Conservation (phyloP, 2,113 vertebrate genomes). For the Apodemus sylvaticus region DNA sequence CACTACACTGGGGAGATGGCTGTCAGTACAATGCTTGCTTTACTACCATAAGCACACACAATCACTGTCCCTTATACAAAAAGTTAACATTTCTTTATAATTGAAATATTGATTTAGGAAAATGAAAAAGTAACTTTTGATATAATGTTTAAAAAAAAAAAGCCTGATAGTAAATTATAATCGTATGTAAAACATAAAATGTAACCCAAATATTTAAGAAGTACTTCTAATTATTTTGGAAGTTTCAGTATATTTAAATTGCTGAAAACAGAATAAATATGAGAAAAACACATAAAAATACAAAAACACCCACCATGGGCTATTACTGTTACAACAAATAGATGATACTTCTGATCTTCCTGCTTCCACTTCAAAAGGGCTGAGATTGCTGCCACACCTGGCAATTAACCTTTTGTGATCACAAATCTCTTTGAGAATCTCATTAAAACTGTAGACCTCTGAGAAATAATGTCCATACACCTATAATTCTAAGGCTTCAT, state of each 20-base stretch:
- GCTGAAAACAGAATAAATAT: neutral
- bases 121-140: slow-evolving; percentile 9
- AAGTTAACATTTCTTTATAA: neutral
- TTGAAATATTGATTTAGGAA: slow-evolving; percentile 19
- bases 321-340: neutral
- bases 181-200: slow-evolving; percentile 22
- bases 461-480: neutral
- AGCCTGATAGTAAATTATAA: neutral
- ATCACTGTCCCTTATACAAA: neutral
- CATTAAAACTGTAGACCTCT: neutral
- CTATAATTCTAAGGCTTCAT: neutral
- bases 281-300: neutral
- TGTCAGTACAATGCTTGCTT: neutral
- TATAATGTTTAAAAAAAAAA: neutral
- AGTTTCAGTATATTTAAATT: neutral
- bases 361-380: neutral
- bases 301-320: neutral
- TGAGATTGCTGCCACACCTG: neutral
- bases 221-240: neutral
- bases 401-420: neutral
- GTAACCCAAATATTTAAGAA: neutral
- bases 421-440: neutral
- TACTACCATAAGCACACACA: neutral
- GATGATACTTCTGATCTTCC: neutral
- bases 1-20: neutral